A percentile compares a stretch with the other conserved stretches of the same genome.
phyloP scores from a whole-genome alignment of 2,888 invertebrate species.

The Periphyllus acericola region DNA sequence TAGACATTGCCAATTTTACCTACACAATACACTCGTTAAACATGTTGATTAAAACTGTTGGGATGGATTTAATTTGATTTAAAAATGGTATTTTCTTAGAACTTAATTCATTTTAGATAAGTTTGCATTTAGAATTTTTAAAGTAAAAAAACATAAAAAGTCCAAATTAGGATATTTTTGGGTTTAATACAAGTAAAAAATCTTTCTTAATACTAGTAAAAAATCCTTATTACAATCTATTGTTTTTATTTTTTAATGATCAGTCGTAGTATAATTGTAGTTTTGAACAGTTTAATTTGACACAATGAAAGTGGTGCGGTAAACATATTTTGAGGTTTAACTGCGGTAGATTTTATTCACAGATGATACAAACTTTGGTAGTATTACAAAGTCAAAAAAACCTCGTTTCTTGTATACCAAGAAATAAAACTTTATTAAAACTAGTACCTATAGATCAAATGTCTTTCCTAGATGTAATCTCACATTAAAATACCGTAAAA shows the following conservation, averaged over 20 bases:
- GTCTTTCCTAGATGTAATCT: background rate
- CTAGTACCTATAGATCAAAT: constrained; percentile 38
- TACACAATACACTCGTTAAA: background rate
- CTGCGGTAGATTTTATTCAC: constrained; percentile 23
- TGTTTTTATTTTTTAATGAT: constrained; percentile 37
- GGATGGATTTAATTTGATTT: background rate
- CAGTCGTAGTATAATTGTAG: constrained; percentile 50
- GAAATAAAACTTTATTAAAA: background rate
- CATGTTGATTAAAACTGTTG: background rate
- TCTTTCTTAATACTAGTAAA: constrained; percentile 26
- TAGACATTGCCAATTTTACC: background rate
- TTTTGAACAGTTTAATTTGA: constrained; percentile 54
- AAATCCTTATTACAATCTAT: constrained; percentile 45
- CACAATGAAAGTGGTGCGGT: background rate
- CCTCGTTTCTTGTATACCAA: constrained; percentile 8
- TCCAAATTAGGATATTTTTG: constrained; percentile 18
- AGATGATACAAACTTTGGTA: constrained; percentile 29
- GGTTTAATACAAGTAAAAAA: constrained; percentile 25
- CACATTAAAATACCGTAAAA: too few species aligned
- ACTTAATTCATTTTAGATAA: constrained; percentile 2
- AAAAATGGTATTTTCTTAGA: background rate
- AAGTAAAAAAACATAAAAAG: constrained; percentile 39
- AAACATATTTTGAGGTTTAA: constrained; percentile 19
- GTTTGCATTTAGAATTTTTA: constrained; percentile 14
- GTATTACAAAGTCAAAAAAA: constrained; percentile 47